Base-by-base conservation (phyloP, 37 sponge, comb jelly and placozoan genomes). In the Theonella swinhoei region DNA sequence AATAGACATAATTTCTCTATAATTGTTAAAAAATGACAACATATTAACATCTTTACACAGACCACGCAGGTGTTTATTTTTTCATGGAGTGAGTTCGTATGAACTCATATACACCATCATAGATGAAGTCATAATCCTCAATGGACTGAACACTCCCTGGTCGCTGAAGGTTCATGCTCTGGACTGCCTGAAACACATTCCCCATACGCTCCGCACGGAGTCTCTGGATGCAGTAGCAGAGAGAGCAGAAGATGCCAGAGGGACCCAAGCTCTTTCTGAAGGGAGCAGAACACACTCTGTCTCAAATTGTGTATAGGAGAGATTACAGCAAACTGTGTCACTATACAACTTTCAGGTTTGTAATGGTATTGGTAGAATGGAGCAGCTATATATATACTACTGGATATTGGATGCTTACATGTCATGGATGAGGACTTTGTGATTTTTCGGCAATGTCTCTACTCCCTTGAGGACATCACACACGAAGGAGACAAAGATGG, bases 181-280 rank as follows among this genome's bases (percentile, higher is more conserved):
- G 83, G 25, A 87, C 92, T 0, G 88, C 72, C 60, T 87, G 88
- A 68, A 92, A 87, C 17, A 92, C 80, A 34, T 92, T 88, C 28
- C 87, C 80, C 33, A 78, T 64, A 26, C 80, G 79, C 75, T 92
- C 92, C n/a, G 31, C 38, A 17, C 68, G 31, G 19, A 87, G 64
- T n/a, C 88, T 47, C 62, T 92, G 74, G 11, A 92, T 80, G 72
- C 88, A 92, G 88, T 84, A 74, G 42, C 38, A 76, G 19, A 87
- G 84, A 0, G 88, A 63, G 36, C 84, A 80, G 75, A 92, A 80
- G 30, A 92, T 47, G 2, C 92, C 92, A 72, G 77, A 64, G 3
- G 88, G 87, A 36, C 88, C 92, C 8, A 87, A 42, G 60, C 83
- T 87, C 37, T 78, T 65, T 8, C 92, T 92, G 80, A 0, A 70